Evolutionary conservation across 2,797 vertebrate species (phyloP).

Genomic region (Bradypodion ventrale): DNA sequence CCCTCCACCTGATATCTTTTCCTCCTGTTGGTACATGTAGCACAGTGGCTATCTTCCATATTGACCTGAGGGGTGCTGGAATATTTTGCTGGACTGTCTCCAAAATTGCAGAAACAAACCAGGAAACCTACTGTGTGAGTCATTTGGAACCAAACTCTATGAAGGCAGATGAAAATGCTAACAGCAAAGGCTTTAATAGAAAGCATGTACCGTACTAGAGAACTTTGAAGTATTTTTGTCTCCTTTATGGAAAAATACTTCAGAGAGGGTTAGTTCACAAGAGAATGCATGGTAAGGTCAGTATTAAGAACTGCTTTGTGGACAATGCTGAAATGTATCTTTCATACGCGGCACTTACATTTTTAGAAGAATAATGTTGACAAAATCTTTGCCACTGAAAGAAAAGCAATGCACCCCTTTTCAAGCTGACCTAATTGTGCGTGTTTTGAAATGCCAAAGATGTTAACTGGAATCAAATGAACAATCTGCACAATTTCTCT

Average conservation of each 20-base stretch:
- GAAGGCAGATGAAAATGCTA: not conserved
- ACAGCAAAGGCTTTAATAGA: not conserved
- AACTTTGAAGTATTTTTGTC: not conserved
- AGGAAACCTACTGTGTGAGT: not conserved
- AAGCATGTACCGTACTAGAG: slow-evolving; percentile 7
- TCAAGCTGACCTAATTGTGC: not conserved
- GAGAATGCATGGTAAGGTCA: not conserved
- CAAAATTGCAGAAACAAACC: not conserved
- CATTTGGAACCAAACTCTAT: not conserved
- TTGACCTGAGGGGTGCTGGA: slow-evolving; percentile 25
- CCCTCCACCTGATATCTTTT: not conserved
- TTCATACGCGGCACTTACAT: not conserved
- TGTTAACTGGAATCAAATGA: not conserved
- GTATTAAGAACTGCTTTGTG: not conserved
- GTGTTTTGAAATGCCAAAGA: not conserved
- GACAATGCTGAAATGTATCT: not conserved
- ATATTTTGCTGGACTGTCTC: slow-evolving; percentile 24
- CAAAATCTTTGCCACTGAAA: not conserved
- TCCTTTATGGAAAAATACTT: not conserved
- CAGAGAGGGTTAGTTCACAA: not conserved
- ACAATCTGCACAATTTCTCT: not conserved
- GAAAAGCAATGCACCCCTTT: slow-evolving; percentile 3
- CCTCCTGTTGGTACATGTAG: slow-evolving; percentile 22
- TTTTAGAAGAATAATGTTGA: not conserved
- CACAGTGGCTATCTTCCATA: slow-evolving; percentile 31